phyloP scores from a whole-genome alignment of 2,113 vertebrate species.

The Campylorhamphus procurvoides region DNA sequence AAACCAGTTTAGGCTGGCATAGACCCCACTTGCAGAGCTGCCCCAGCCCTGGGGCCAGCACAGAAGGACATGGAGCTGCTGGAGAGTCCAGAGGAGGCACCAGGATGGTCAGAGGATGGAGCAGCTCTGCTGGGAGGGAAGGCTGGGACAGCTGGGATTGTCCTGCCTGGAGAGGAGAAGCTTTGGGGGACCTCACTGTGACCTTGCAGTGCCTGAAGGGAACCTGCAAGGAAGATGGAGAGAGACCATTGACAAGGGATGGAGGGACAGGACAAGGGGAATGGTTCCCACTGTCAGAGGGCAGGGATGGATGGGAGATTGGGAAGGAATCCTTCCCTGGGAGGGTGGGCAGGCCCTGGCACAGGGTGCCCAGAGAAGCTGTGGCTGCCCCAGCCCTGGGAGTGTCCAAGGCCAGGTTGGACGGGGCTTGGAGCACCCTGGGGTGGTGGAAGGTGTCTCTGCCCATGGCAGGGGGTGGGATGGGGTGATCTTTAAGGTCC shows the following conservation, averaged over 20 bases:
- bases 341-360: neutral
- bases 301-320: neutral
- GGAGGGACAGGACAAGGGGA: rapidly evolving
- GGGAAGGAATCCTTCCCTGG: neutral
- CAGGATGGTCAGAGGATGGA: neutral
- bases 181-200: neutral
- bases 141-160: neutral
- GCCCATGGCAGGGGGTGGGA: neutral
- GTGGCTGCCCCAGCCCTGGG: neutral
- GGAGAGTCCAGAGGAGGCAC: neutral
- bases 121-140: neutral
- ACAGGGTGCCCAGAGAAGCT: neutral
- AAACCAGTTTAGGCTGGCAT: neutral
- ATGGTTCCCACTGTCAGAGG: neutral
- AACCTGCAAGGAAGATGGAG: neutral
- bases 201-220: neutral
- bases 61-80: neutral
- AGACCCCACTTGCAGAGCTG: rapidly evolving
- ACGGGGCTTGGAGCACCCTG: neutral
- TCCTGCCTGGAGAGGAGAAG: neutral
- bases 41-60: neutral
- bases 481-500: neutral
- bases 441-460: neutral
- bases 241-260: neutral
- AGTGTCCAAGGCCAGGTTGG: neutral